Conservation (phyloP, 2,888 invertebrate genomes). For the Tetheella fluctuosa region DNA sequence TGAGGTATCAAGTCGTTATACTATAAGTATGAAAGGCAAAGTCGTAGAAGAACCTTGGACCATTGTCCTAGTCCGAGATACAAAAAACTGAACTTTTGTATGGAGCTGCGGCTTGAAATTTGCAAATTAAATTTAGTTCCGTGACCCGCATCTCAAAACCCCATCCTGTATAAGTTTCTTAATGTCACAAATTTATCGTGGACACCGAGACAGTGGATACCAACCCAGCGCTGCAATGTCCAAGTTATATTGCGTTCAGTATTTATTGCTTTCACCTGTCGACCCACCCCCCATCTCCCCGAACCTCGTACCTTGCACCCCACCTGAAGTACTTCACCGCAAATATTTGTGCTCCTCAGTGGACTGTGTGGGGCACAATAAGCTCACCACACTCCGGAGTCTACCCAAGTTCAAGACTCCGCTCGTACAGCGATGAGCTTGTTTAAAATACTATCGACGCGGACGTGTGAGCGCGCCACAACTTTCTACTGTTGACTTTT, state of each 20-base stretch:
- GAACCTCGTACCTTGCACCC: background rate
- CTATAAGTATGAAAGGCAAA: too few species aligned
- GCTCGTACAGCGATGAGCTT: background rate
- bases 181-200: too few species aligned
- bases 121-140: too few species aligned
- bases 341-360: slow-evolving; percentile 4
- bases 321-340: background rate
- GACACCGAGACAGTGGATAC: slow-evolving; percentile 18
- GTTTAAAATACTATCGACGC: background rate
- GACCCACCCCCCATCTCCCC: slow-evolving; percentile 17
- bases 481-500: background rate
- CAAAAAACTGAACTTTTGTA: too few species aligned
- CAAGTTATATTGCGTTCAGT: slow-evolving; percentile 53
- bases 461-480: background rate
- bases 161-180: too few species aligned
- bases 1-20: too few species aligned
- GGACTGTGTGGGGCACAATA: background rate
- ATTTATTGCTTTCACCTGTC: slow-evolving; percentile 57
- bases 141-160: too few species aligned
- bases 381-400: background rate
- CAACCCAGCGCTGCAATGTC: slow-evolving; percentile 30
- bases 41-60: too few species aligned
- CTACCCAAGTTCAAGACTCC: background rate
- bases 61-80: too few species aligned
- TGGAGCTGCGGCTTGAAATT: too few species aligned